Evolutionary conservation across 2,113 vertebrate genomes (phyloP), one percentile per base, ranked within the genome.

Genomic region (Anarrhichthys ocellatus): DNA sequence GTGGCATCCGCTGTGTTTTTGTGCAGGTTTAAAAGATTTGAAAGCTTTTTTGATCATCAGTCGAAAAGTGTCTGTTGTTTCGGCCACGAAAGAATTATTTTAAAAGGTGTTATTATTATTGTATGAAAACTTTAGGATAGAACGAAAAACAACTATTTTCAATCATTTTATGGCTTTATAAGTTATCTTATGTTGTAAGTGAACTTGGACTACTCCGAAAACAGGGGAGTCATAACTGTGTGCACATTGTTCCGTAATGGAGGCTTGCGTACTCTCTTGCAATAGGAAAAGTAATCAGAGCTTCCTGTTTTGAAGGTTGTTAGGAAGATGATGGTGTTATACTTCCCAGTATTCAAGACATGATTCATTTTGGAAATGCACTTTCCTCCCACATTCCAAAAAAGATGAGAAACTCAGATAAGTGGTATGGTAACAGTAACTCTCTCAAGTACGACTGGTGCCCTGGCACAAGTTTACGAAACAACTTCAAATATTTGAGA

Each of bases 291-390:
- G 34, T 34, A 13, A 10, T 62, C 11, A 34, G n/a, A 58, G 10
- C 65, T 84, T 87, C 87, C 84, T 90, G 79, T 86, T 91, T 75
- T 86, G 7, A 71, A 15, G 11, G 4, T 9, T 52, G 0, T 34
- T 32, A 3, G 2, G 0, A 27, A 34, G 6, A 46, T 36, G 0
- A 40, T 1, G 1, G 1, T 4, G 7, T 11, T 27, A 14, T 15
- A 6, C 0, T 65, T 83, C 50, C 78, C 11, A 1, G 0, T 6
- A 22, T 36, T 17, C 7, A 10, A 17, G 0, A 15, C 2, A 1
- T 83, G 67, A 85, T 8, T 80, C 6, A 81, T n/a, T 73, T 52
- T 18, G 18, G 63, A 22, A 82, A 82, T 83, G 7, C 0, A 46
- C 66, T 38, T 50, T 52, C 65, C 6, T 81, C 15, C 1, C n/a